Base-by-base conservation (phyloP, 2,113 vertebrate species). In the Nesoenas mayeri region DNA sequence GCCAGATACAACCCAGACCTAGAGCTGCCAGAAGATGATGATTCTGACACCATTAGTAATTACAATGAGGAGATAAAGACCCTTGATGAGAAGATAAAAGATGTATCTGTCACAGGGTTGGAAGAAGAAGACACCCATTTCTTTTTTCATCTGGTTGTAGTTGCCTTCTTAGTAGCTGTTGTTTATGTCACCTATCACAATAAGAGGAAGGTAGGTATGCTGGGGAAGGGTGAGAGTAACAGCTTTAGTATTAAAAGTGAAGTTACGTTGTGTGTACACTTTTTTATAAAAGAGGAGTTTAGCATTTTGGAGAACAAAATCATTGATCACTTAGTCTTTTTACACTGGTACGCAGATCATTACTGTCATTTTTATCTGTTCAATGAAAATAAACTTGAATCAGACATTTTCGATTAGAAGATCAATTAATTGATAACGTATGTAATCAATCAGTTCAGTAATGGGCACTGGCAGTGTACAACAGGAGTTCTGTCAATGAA, bases 121-220 rank as follows among this genome's bases (percentile, higher is more conserved):
- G 98, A 98, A 89, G 98, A 98, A 34, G 98, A 99, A 73, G 99
- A 99, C 66, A 98, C 99, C 3, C 99, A 99, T 97, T 99, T 99
- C 97, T 99, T 99, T 97, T 98, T 99, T 67, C 99, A 99, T 75
- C 98, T 99, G 90, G 98, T 99, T 82, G 95, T 99, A 91, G 98
- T 99, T 97, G 99, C 98, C 67, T 98, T 99, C 97, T 98, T 99
- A 96, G 98, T 99, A 94, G 99, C 99, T 88, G 94, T 99, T 53
- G 94, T 99, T 86, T 99, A 99, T 79, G 98, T 99, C 93, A 99
- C 98, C 32, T 99, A 99, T 95, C 99, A 99, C 98, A 99, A 99
- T 96, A 99, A 99, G 98, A 99, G 99, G 88, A 99, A 99, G 99
- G 99, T 99, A 96, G 74, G 98, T 93, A 7, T 36, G 47, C 69